Evolutionary conservation across 2,113 vertebrate species (phyloP).

Genomic region (Phalacrocorax carbo): DNA sequence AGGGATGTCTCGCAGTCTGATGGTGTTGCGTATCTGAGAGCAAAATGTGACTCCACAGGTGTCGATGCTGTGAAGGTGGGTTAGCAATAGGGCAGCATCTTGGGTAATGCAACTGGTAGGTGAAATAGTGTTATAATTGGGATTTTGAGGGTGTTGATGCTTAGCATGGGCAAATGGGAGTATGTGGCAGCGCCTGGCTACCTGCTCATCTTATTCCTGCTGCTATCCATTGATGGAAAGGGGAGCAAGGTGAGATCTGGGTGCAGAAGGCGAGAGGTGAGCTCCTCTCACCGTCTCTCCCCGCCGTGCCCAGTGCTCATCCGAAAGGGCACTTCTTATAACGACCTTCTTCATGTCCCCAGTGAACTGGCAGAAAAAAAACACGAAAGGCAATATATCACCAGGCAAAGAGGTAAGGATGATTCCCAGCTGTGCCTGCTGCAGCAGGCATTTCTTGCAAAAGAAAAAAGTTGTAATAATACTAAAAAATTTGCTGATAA

Average conservation of each 20-base stretch:
- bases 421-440: neutral
- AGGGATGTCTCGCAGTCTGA: neutral
- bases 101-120: neutral
- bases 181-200: neutral
- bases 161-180: neutral
- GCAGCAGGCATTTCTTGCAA: neutral
- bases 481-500: rapidly evolving
- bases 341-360: neutral
- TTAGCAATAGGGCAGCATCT: neutral
- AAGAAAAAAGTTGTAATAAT: neutral
- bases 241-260: neutral
- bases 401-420: neutral
- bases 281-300: neutral
- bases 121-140: neutral
- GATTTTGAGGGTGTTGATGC: neutral
- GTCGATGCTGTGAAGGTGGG: neutral
- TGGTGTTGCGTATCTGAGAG: neutral
- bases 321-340: neutral
- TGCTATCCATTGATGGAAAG: neutral
- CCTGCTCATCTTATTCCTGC: neutral
- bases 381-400: neutral
- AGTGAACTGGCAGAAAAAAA: neutral
- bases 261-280: neutral
- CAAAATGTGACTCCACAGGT: rapidly evolving
- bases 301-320: rapidly evolving